Evolutionary conservation across 2,113 vertebrate species (phyloP), one percentile per base, ranked within the genome.

Genomic region (Stigmatopora argus): DNA sequence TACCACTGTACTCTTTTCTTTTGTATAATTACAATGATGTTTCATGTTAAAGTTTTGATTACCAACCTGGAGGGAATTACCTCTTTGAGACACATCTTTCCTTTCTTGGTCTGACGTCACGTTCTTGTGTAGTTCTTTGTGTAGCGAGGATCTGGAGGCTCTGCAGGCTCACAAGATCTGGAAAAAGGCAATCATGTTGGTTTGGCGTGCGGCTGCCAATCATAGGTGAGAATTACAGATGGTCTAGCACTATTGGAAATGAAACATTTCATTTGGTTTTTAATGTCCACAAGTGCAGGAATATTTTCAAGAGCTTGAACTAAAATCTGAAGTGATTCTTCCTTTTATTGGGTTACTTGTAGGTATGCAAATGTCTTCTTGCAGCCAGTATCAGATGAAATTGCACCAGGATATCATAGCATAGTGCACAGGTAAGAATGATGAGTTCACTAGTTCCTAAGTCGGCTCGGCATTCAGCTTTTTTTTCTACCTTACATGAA

Each of bases 131-230:
- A 98, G 96, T 75, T 98, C 96, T 62, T 90, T 96, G 71, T 94
- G 96, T 86, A 98, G 94, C 73, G 96, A 98, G 78, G 95, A 98
- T 81, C 93, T 95, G 80, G 96, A 98, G 81, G 95, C 96, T 0
- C 94, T 97, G 81, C 96, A 98, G 83, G 95, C 96, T 71, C 96
- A 98, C 86, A 98, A 98, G 89, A 98, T 98, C 73, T 98, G 96
- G 96, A 98, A 97, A 88, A 98, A 98, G 86, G 93, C 96, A 58
- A 98, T 98, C 75, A 98, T 98, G 96, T 87, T 98, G 70, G 96
- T 98, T 69, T 98, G 96, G 96, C 92, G 95, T 83, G 96, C 96
- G 62, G 95, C 95, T 67, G 96, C 96, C 79, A 98, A 98, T 93
- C 96, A 98, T 86, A 94, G 95, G 96, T 94, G 48, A 78, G 75